A percentile compares a stretch with the other conserved stretches of the same genome.
phyloP scores from a whole-genome alignment of 2,888 invertebrate genomes.

The Agriopis aurantiaria region DNA sequence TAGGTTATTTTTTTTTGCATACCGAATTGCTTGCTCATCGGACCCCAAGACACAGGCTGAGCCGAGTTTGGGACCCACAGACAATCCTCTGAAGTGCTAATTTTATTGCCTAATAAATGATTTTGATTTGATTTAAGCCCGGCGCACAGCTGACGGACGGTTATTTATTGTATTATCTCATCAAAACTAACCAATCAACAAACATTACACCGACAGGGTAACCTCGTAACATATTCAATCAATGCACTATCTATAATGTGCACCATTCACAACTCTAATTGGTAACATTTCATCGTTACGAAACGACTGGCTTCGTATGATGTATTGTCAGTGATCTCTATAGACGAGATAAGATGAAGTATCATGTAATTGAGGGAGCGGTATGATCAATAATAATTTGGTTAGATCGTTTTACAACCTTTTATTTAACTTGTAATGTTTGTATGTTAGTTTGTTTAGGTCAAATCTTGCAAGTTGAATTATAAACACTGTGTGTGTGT shows the following conservation, averaged over 20 bases:
- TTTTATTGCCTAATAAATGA: no score
- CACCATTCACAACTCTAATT: slow-evolving; percentile 48
- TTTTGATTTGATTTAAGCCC: no score
- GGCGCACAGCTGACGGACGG: no score
- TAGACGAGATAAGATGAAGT: slow-evolving; percentile 13
- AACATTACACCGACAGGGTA: slow-evolving; percentile 28
- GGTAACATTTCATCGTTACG: slow-evolving; percentile 53
- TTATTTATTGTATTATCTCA: neutral
- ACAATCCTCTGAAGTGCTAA: no score
- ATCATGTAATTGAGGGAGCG: slow-evolving; percentile 11
- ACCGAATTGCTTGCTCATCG: no score
- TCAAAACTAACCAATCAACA: slow-evolving; percentile 21
- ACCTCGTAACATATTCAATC: slow-evolving; percentile 56
- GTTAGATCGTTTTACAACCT: neutral
- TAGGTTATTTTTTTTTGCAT: no score
- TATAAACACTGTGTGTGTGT: no score
- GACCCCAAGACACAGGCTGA: no score
- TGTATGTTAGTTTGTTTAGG: no score
- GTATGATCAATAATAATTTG: slow-evolving; percentile 2
- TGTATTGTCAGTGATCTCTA: slow-evolving; percentile 30
- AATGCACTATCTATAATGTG: slow-evolving; percentile 40
- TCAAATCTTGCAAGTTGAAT: no score
- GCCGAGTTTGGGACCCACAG: no score
- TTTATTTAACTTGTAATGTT: neutral
- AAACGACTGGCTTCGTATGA: slow-evolving; percentile 42